These are phyloP conservation scores for Galerucella calmariensis DNA, from an alignment of 2,888 invertebrate species.

Conservation along the genomic window DNA sequence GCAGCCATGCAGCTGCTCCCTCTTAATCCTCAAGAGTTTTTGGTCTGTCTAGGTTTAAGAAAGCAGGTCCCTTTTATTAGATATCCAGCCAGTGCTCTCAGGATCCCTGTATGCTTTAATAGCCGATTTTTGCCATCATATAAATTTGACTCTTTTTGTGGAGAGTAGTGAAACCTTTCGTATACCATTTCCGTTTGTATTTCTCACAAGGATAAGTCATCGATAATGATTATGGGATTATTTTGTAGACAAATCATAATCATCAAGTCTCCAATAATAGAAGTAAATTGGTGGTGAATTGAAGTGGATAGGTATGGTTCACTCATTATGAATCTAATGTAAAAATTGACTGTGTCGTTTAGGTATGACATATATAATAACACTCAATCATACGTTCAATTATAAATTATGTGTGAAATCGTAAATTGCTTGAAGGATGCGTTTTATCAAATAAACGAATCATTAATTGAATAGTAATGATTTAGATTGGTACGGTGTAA, in stretches of 20 bases:
- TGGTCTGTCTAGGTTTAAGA: too few relatives aligned
- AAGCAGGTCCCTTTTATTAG: too few relatives aligned
- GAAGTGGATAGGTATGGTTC: not conserved
- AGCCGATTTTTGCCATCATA: too few relatives aligned
- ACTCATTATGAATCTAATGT: not conserved
- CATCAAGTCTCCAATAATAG: not conserved
- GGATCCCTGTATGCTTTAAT: too few relatives aligned
- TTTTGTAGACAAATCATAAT: not conserved
- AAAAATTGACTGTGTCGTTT: not conserved
- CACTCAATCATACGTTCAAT: not conserved
- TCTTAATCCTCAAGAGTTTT: too few relatives aligned
- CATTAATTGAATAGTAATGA: too few relatives aligned
- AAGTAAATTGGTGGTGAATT: not conserved
- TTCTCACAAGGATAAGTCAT: not conserved
- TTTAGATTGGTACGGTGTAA: not conserved
- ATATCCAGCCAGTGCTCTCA: too few relatives aligned
- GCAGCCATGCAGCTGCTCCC: too few relatives aligned
- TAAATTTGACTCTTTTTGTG: too few relatives aligned
- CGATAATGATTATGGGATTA: not conserved
- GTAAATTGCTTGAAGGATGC: not conserved
- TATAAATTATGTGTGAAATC: not conserved
- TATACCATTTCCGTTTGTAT: not conserved
- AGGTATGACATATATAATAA: not conserved
- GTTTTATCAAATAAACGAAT: not conserved
- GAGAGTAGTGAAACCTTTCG: too few relatives aligned